phyloP scores from a whole-genome alignment of 2,113 vertebrate genomes.

The Natator depressus region DNA sequence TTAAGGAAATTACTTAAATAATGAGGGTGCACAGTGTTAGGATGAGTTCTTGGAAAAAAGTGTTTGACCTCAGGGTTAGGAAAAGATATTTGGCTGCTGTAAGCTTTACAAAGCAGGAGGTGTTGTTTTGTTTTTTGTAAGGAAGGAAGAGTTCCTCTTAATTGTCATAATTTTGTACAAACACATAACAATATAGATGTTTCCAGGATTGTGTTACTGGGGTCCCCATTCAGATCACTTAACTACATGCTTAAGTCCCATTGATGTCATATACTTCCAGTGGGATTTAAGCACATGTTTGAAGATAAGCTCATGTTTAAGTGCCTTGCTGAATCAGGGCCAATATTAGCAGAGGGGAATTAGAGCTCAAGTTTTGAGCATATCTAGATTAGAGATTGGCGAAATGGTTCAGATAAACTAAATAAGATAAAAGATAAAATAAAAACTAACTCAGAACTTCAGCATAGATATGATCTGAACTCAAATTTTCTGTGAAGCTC shows the following conservation, averaged over 20 bases:
- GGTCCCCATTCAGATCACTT: slow-evolving; percentile 47
- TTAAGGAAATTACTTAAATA: background rate
- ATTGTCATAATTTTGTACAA: slow-evolving; percentile 68
- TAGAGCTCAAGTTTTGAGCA: slow-evolving; percentile 62
- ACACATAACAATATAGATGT: slow-evolving; percentile 69
- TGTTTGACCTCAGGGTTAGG: slow-evolving; percentile 40
- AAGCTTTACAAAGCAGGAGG: slow-evolving; percentile 40
- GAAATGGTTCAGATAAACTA: slow-evolving; percentile 50
- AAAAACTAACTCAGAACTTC: slow-evolving; percentile 40
- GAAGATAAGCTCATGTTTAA: slow-evolving; percentile 69
- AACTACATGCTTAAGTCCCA: slow-evolving; percentile 64
- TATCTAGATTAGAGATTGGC: slow-evolving; percentile 65
- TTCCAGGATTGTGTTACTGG: slow-evolving; percentile 64
- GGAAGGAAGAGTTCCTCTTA: slow-evolving; percentile 64
- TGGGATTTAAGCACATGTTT: slow-evolving; percentile 60
- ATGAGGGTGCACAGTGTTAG: background rate
- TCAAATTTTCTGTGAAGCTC: background rate
- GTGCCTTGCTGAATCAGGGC: slow-evolving; percentile 54
- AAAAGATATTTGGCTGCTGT: slow-evolving; percentile 59
- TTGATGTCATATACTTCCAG: slow-evolving; percentile 62
- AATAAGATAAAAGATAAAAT: background rate
- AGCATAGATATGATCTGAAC: slow-evolving; percentile 26
- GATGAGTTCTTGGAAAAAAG: slow-evolving; percentile 51
- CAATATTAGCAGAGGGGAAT: slow-evolving; percentile 59
- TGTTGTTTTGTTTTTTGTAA: slow-evolving; percentile 55